Evolutionary conservation across 2,797 vertebrate genomes (phyloP).

Genomic region (Crocodylus rhombifer): DNA sequence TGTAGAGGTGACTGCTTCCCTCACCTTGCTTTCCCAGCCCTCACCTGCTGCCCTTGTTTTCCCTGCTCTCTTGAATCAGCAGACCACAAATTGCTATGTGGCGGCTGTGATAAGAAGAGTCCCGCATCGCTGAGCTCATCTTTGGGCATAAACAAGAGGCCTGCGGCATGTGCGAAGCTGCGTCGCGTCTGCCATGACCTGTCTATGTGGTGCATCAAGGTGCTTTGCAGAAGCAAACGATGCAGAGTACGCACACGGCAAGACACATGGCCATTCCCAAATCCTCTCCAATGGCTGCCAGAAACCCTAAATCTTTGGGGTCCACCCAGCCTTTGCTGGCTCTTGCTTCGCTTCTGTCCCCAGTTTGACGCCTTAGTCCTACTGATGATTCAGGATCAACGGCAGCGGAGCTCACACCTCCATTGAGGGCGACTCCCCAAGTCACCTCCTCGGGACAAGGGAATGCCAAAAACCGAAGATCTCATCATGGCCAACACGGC

Average conservation of each 20-base stretch:
- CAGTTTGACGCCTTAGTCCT: not conserved
- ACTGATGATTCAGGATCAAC: not conserved
- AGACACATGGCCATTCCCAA: not conserved
- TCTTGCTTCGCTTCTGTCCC: not conserved
- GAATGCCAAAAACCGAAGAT: not conserved
- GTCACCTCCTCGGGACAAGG: not conserved
- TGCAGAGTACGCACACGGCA: not conserved
- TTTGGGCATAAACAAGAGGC: not conserved
- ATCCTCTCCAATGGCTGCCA: not conserved
- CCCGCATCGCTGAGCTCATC: slow-evolving; percentile 31
- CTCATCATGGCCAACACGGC: not conserved
- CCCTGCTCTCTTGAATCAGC: not conserved
- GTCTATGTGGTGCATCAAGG: slow-evolving; percentile 33
- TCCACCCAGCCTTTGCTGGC: not conserved
- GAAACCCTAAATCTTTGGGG: not conserved
- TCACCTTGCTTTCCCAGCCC: accelerated
- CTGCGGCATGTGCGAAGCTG: slow-evolving; percentile 38
- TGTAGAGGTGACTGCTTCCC: accelerated
- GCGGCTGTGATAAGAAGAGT: not conserved
- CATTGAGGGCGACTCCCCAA: not conserved
- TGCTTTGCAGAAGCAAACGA: slow-evolving; percentile 43
- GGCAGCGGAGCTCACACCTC: not conserved
- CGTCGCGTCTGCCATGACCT: slow-evolving; percentile 34
- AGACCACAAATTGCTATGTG: slow-evolving; percentile 2
- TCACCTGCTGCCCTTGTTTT: slow-evolving; percentile 31